phyloP scores from a whole-genome alignment of 2,888 invertebrate genomes.

The Apocheima hispidaria region DNA sequence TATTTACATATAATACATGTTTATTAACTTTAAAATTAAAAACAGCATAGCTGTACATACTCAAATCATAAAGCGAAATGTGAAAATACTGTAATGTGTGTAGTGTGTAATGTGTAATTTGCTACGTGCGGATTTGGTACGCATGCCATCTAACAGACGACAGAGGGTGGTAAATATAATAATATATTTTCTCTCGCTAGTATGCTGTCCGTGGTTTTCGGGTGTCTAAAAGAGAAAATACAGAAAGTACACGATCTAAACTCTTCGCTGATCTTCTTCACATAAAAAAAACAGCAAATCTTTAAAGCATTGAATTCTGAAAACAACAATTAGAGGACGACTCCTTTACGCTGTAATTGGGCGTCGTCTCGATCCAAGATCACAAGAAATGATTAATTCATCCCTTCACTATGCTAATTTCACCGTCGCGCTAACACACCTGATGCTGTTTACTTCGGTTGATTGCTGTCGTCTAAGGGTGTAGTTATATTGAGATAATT shows the following conservation, averaged over 20 bases:
- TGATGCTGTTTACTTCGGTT: conserved; percentile 25
- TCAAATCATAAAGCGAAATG: no score
- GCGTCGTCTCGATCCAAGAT: conserved; percentile 21
- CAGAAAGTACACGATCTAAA: neutral
- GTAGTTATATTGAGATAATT: neutral
- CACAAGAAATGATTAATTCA: conserved; percentile 32
- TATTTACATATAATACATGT: neutral
- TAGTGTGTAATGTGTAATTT: no score
- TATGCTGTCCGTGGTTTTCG: neutral
- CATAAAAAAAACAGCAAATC: no score
- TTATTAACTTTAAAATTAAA: no score
- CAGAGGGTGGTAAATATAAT: no score
- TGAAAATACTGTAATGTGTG: no score
- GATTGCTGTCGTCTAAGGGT: conserved; percentile 14
- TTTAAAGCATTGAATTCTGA: neutral
- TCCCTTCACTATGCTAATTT: conserved; percentile 34
- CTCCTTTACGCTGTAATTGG: conserved; percentile 16
- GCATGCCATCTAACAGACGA: no score
- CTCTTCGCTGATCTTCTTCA: neutral
- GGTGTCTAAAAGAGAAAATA: neutral
- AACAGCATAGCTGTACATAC: no score
- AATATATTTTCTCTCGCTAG: no score
- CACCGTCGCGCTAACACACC: conserved; percentile 20
- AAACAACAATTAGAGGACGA: neutral
- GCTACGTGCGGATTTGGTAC: no score